phyloP scores from a whole-genome alignment of 2,113 vertebrate species.

The Ctenomys sociabilis region DNA sequence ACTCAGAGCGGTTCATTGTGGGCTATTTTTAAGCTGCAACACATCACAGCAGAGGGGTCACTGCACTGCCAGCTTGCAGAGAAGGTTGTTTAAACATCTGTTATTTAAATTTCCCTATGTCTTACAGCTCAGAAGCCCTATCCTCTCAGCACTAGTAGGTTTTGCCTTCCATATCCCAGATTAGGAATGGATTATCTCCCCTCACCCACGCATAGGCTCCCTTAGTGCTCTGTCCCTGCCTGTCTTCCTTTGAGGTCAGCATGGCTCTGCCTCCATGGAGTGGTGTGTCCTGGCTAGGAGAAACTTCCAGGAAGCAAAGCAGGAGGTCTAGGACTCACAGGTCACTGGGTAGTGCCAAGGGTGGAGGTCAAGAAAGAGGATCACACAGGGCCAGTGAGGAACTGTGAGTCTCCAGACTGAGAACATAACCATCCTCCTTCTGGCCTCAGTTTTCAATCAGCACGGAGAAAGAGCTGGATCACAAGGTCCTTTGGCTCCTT shows the following conservation, averaged over 20 bases:
- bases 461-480: neutral
- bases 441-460: neutral
- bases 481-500: neutral
- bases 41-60: conserved; percentile 81
- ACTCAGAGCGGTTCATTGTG: conserved; percentile 77
- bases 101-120: conserved; percentile 77
- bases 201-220: neutral
- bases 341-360: neutral
- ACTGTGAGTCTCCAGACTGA: neutral
- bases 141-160: neutral
- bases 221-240: neutral
- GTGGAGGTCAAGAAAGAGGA: neutral
- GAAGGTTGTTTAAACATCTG: conserved; percentile 78
- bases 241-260: neutral
- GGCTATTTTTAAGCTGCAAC: conserved; percentile 83
- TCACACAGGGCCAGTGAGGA: neutral
- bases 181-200: conserved; percentile 19
- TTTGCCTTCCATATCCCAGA: conserved; percentile 31
- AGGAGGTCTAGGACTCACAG: neutral
- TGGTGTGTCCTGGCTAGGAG: neutral
- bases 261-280: neutral
- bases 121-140: conserved; percentile 52
- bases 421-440: neutral
- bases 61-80: conserved; percentile 69
- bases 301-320: conserved; percentile 12